Evolutionary conservation across 1,140 invertebrate species (phyloP).

Genomic region (Hormaphis cornu): DNA sequence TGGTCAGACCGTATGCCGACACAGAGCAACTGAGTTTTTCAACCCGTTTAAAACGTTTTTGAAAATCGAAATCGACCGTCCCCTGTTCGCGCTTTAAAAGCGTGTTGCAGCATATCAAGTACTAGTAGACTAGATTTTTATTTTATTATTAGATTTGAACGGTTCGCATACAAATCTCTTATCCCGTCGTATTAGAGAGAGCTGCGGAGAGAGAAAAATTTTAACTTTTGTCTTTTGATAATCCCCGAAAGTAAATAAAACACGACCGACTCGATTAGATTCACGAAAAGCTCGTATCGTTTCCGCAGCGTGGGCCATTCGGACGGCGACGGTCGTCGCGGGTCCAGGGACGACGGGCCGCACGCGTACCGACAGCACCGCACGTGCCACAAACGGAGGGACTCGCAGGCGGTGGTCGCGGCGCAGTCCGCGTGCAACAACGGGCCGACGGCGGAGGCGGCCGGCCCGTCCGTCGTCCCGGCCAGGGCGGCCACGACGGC

Average conservation of each 20-base stretch:
- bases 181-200: too few species aligned
- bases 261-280: neutral
- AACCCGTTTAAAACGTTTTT: too few species aligned
- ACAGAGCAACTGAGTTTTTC: too few species aligned
- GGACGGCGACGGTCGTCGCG: slow-evolving; percentile 46
- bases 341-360: slow-evolving; percentile 51
- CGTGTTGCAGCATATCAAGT: too few species aligned
- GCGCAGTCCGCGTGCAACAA: slow-evolving; percentile 32
- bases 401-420: neutral
- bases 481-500: slow-evolving; percentile 39
- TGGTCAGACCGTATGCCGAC: too few species aligned
- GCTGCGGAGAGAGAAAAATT: too few species aligned
- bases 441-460: slow-evolving; percentile 26
- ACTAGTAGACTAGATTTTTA: too few species aligned
- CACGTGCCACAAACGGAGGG: slow-evolving; percentile 27
- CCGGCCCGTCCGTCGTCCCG: slow-evolving; percentile 31
- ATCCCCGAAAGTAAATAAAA: neutral
- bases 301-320: slow-evolving; percentile 10
- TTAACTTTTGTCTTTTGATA: neutral
- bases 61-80: too few species aligned
- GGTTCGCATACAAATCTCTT: too few species aligned
- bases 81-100: too few species aligned
- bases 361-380: slow-evolving; percentile 28
- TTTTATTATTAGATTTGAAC: too few species aligned
- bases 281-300: neutral